phyloP scores from a whole-genome alignment of 2,113 vertebrate species.

The Heterotis niloticus region DNA sequence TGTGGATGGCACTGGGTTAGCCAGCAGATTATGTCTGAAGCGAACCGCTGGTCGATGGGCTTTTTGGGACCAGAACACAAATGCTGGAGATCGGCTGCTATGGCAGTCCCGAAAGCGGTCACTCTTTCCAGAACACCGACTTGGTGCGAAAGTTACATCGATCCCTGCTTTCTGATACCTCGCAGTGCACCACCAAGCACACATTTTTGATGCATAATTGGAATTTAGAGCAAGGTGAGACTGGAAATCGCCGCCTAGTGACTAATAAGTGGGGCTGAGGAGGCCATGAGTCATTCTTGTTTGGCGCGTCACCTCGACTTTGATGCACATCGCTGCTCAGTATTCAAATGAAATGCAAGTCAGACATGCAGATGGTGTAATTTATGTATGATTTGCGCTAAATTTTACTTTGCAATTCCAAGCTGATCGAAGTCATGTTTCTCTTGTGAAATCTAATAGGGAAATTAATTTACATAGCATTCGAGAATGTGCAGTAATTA shows the following conservation, averaged over 20 bases:
- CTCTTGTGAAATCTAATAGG: conserved; percentile 38
- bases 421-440: conserved; percentile 32
- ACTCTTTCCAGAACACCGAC: neutral
- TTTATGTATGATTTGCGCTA: conserved; percentile 27
- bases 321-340: conserved; percentile 23
- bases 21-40: conserved; percentile 22
- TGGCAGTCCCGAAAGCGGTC: neutral
- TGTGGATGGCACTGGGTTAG: conserved; percentile 15
- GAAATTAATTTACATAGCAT: conserved; percentile 31
- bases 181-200: neutral
- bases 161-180: neutral
- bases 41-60: neutral
- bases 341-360: conserved; percentile 28
- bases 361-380: conserved; percentile 32
- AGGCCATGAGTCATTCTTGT: neutral
- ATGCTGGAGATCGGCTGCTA: neutral
- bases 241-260: conserved; percentile 4
- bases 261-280: neutral
- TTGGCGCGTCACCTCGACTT: neutral
- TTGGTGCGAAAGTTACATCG: neutral
- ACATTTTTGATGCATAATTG: conserved; percentile 15
- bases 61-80: neutral
- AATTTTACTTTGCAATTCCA: conserved; percentile 31
- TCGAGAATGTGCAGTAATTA: conserved; percentile 28
- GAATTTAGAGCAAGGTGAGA: conserved; percentile 3